Percentiles rank a stretch among this genome's conserved stretches.
These are phyloP conservation scores for Cyprinella venusta DNA, from an alignment of 2,797 vertebrate genomes.

Conservation along the genomic window DNA sequence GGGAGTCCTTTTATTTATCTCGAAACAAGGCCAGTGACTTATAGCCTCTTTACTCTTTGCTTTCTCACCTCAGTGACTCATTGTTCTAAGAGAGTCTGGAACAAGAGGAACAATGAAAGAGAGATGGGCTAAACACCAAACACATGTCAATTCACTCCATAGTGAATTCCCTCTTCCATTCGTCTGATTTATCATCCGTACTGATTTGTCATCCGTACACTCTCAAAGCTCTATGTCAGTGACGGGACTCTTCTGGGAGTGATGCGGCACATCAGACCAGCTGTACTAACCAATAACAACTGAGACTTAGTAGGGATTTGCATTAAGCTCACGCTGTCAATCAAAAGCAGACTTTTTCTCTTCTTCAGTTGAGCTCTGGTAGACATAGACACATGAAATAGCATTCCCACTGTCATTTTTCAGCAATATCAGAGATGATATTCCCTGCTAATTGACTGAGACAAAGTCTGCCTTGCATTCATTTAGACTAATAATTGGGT, in stretches of 20 bases:
- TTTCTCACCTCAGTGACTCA: conserved; percentile 69
- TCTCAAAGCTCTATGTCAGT: conserved; percentile 9
- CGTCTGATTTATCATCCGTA: conserved; percentile 42
- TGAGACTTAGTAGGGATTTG: conserved; percentile 21
- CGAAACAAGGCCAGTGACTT: conserved; percentile 75
- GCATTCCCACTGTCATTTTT: background rate
- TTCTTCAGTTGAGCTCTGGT: conserved; percentile 2
- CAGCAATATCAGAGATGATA: background rate
- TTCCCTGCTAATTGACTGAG: background rate
- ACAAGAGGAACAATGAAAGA: conserved; percentile 56
- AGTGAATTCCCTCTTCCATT: conserved; percentile 37
- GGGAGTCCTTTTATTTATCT: conserved; percentile 75
- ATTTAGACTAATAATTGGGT: conserved; percentile 2
- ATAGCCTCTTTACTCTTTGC: conserved; percentile 65
- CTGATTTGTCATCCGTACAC: conserved; percentile 28
- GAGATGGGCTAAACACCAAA: conserved; percentile 70
- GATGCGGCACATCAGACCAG: conserved; percentile 36
- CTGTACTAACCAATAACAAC: conserved; percentile 35
- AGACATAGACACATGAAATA: background rate
- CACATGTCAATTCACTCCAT: conserved; percentile 62
- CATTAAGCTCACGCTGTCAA: conserved; percentile 24
- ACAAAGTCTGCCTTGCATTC: conserved; percentile 17
- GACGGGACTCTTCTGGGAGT: conserved; percentile 14
- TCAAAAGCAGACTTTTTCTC: conserved; percentile 14
- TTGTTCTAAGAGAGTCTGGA: conserved; percentile 66